phyloP scores from a whole-genome alignment of 2,797 vertebrate species.

The Artibeus jamaicensis region DNA sequence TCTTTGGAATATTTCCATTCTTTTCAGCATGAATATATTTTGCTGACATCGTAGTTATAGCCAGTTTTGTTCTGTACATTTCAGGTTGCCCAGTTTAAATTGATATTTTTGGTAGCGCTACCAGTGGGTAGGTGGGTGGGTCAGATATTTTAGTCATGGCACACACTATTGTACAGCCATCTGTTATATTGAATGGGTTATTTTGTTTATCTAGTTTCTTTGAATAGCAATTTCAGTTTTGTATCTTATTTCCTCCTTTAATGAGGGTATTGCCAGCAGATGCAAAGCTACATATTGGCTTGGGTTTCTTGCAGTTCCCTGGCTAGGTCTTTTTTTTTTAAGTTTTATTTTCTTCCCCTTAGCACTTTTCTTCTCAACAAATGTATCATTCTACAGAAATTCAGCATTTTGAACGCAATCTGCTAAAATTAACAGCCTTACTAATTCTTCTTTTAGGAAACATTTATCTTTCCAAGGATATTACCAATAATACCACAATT shows the following conservation, averaged over 20 bases:
- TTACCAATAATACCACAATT: constrained; percentile 23
- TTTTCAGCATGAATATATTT: constrained; percentile 47
- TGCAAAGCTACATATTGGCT: constrained; percentile 69
- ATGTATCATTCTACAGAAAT: constrained; percentile 62
- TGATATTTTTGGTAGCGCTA: constrained; percentile 61
- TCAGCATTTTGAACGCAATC: constrained; percentile 49
- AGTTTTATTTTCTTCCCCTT: constrained; percentile 36
- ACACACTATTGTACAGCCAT: constrained; percentile 74
- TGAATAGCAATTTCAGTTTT: constrained; percentile 78
- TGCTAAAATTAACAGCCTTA: constrained; percentile 62
- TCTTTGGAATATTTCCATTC: constrained; percentile 42
- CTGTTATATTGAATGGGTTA: constrained; percentile 77
- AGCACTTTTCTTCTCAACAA: constrained; percentile 60
- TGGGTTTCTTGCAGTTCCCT: constrained; percentile 68
- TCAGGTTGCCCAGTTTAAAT: constrained; percentile 72
- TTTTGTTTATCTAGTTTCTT: constrained; percentile 78
- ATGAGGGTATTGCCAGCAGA: constrained; percentile 71
- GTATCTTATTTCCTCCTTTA: constrained; percentile 76
- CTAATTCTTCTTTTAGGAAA: constrained; percentile 49
- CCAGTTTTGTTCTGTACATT: constrained; percentile 34
- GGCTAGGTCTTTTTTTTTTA: constrained; percentile 23
- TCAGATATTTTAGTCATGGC: constrained; percentile 75
- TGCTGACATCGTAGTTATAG: constrained; percentile 59
- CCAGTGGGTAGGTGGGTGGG: constrained; percentile 73
- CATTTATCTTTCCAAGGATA: constrained; percentile 51